phyloP scores from a whole-genome alignment of 2,113 vertebrate genomes.

The Pyrgilauda ruficollis region DNA sequence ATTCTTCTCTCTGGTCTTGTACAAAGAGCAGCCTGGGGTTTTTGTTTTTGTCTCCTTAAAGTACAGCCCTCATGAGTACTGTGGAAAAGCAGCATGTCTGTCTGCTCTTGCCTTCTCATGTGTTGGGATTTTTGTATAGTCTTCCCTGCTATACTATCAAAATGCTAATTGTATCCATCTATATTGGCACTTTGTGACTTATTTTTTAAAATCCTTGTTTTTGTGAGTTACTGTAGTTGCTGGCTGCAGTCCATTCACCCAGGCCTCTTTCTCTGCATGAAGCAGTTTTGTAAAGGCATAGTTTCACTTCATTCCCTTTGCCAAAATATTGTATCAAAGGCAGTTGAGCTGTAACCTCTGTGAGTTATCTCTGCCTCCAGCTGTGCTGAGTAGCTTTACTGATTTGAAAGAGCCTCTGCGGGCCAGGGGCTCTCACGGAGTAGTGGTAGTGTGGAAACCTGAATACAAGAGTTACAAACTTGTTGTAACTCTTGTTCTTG shows the following conservation, averaged over 20 bases:
- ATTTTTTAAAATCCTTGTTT: background rate
- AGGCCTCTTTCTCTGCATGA: background rate
- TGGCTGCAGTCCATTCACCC: background rate
- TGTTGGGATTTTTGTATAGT: background rate
- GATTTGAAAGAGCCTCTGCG: background rate
- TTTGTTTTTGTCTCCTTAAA: background rate
- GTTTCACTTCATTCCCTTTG: background rate
- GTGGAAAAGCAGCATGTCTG: background rate
- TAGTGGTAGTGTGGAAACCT: background rate
- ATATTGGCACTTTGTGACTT: background rate
- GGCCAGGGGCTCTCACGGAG: background rate
- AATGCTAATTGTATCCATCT: background rate
- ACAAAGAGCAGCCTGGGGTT: background rate
- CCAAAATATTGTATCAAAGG: background rate
- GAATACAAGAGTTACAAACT: background rate
- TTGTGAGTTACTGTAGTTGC: background rate
- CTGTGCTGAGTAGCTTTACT: background rate
- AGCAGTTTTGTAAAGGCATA: background rate
- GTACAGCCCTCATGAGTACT: background rate
- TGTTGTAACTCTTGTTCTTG: background rate
- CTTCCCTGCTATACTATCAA: background rate
- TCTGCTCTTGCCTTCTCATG: background rate
- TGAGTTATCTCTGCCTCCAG: background rate
- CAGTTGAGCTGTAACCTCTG: background rate
- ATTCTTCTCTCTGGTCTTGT: background rate